Conservation (phyloP, 1,140 invertebrate species). For the Leptinotarsa defecta region DNA sequence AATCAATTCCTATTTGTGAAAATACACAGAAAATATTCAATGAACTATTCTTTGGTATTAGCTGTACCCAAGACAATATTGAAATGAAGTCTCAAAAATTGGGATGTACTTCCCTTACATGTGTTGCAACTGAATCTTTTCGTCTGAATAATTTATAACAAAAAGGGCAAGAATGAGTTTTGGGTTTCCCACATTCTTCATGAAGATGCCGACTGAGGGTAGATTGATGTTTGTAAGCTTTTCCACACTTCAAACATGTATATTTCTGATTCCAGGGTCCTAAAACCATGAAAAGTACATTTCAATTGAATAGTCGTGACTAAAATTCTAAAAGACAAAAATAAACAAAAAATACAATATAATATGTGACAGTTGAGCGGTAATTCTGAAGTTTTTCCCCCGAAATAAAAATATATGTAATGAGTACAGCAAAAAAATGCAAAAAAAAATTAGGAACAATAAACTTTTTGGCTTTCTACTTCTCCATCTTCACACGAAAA, state of each 20-base stretch:
- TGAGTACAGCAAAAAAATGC: too few relatives aligned
- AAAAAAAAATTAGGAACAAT: too few relatives aligned
- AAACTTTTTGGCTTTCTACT: too few relatives aligned
- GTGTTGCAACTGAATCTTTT: not conserved
- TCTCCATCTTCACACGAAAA: too few relatives aligned
- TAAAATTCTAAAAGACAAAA: too few relatives aligned
- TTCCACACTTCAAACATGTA: slow-evolving; percentile 1
- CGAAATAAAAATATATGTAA: too few relatives aligned
- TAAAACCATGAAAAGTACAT: too few relatives aligned
- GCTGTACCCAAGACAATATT: not conserved
- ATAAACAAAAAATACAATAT: too few relatives aligned
- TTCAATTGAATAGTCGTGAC: too few relatives aligned
- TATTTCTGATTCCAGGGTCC: not conserved
- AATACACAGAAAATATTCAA: not conserved
- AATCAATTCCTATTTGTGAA: not conserved
- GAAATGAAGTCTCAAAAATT: not conserved
- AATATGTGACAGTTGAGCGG: too few relatives aligned
- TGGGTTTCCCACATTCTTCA: slow-evolving; percentile 4
- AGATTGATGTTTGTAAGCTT: not conserved
- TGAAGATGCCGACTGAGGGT: not conserved
- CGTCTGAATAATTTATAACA: slow-evolving; percentile 7
- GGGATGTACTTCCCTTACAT: not conserved
- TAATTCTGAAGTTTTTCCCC: too few relatives aligned
- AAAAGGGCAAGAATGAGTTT: not conserved
- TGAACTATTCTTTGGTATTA: not conserved